Base-by-base conservation (phyloP, 2,113 vertebrate genomes). In the Taurulus bubalis region DNA sequence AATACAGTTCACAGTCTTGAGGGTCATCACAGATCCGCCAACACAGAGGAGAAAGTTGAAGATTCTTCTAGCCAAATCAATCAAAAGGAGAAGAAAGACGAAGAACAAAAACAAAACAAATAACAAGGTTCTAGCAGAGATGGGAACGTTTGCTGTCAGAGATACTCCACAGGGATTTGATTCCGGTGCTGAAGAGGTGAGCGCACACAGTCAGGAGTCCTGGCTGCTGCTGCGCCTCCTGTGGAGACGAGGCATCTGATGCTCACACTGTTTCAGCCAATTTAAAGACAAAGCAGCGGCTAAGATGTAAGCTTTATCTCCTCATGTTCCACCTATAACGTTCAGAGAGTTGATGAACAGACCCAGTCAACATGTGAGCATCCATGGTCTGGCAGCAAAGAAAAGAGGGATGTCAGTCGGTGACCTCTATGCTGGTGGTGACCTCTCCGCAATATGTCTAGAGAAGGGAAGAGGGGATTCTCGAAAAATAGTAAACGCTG, bases 401-500 rank as follows among this genome's bases (percentile, higher is more conserved):
- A 40, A 12, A 55, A 24, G 3, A 16, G 1, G n/a, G 55, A 72
- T 24, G 20, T 59, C 28, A 49, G 60, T 16, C 5, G 4, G 15
- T 30, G 62, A 32, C 75, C 58, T 66, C 24, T 14, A 5, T 22
- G 71, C 47, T 34, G 40, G 8, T 49, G 71, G 36, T 18, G 58
- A 71, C 3, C 3, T 8, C 16, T n/a, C 24, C 67, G 40, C 40
- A 11, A 26, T n/a, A 59, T 22, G 38, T 60, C 26, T 9, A 22
- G 40, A 22, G 26, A 26, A 47, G 14, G 47, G 22, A 32, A 14
- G n/a, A 18, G 28, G 14, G 3, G 38, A 36, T 18, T 38, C 70
- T 65, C 26, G 55, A 69, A 75, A 79, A 84, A 84, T 60, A 77
- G 53, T 24, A 28, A 56, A 20, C 7, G 30, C 14, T 12, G 42